Conservation (phyloP, 2,888 invertebrate genomes). For the Hypselothyrea guttata region DNA sequence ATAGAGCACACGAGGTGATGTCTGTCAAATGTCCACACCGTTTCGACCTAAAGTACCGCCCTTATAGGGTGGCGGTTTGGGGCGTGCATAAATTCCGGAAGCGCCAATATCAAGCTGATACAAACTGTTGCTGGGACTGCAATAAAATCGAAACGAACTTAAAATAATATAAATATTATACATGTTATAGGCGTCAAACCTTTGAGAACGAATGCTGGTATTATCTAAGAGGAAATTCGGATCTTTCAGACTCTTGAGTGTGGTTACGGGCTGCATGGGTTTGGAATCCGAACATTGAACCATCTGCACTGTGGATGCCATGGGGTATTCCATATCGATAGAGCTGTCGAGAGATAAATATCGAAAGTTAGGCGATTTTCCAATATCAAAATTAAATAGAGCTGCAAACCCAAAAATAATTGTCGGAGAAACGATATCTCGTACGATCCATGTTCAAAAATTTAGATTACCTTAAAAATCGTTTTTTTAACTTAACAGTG, state of each 20-base stretch:
- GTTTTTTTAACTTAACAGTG: too few species aligned
- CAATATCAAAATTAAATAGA: too few species aligned
- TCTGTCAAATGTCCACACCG: slow-evolving; percentile 82
- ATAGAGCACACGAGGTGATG: slow-evolving; percentile 81
- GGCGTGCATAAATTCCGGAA: slow-evolving; percentile 81
- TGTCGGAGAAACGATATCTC: too few species aligned
- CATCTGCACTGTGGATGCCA: slow-evolving; percentile 84
- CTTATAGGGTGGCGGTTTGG: slow-evolving; percentile 82
- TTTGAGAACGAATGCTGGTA: slow-evolving; percentile 80
- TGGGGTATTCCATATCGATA: slow-evolving; percentile 72
- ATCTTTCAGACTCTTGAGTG: slow-evolving; percentile 85
- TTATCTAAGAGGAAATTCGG: slow-evolving; percentile 82
- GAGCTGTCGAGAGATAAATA: slow-evolving; percentile 35
- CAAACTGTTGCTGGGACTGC: slow-evolving; percentile 85
- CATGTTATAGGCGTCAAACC: slow-evolving; percentile 54
- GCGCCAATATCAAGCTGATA: slow-evolving; percentile 83
- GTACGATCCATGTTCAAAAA: too few species aligned
- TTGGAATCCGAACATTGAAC: slow-evolving; percentile 85
- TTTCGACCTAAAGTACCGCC: slow-evolving; percentile 74
- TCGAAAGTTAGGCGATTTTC: background rate
- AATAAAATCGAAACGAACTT: background rate
- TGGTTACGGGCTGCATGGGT: slow-evolving; percentile 84
- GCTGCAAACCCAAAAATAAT: too few species aligned
- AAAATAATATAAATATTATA: background rate
- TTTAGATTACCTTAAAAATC: too few species aligned